Evolutionary conservation across 2,113 vertebrate genomes (phyloP), one percentile per base, ranked within the genome.

Genomic region (Pampusana beccarii): DNA sequence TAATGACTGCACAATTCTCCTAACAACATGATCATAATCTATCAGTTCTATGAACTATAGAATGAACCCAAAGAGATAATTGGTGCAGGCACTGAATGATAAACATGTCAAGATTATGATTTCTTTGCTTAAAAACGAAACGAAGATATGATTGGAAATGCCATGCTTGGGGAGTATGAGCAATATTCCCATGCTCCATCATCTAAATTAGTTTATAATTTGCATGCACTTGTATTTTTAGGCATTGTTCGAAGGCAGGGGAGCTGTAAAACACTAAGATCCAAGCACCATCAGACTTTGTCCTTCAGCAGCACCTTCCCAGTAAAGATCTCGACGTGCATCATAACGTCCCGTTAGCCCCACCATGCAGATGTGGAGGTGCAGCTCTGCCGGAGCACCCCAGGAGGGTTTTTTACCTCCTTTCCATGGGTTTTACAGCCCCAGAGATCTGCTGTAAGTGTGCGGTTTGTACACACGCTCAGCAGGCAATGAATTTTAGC

Each of bases 31-130:
- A 97, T 97, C 95, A 97, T 97, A 97, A 98, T 96, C 96, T 95
- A 93, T 97, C 96, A 96, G 86, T 82, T 97, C 95, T 93, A 95
- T 94, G 95, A 97, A 95, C 92, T 97, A 96, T 93, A 96, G 80
- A 96, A 92, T 70, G 93, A 98, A 94, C 94, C 92, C 96, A 96
- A 90, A 96, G 97, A 97, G 93, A 98, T 98, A 97, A 98, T 98
- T 97, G 98, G 92, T 95, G 97, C 95, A 95, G 92, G 80, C 92
- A 95, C 91, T 95, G 96, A 96, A 97, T 97, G 96, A 97, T 97
- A 98, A 98, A 98, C 97, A 98, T 95, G 96, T 98, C 97, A 98
- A 97, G 97, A 97, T 83, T 97, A 96, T 94, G 71, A 96, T 96
- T 98, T 98, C 92, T 97, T 97, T 97, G 96, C 93, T 97, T 97